Percentiles rank a stretch among this genome's conserved stretches.
Evolutionary conservation across 1,140 invertebrate genomes (phyloP).

Genomic region (Drosophila seguyi): DNA sequence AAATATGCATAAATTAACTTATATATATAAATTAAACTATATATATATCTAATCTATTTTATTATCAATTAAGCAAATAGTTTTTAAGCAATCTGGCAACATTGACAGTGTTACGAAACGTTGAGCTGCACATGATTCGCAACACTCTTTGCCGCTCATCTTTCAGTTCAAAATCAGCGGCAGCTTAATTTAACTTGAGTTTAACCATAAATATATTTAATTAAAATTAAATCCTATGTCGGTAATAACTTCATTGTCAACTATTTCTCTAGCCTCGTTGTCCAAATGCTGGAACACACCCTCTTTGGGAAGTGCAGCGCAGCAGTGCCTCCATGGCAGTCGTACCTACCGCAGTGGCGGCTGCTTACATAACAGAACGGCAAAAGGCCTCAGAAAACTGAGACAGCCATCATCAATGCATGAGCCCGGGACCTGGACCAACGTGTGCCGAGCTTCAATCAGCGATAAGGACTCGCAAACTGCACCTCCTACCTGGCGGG

Average conservation of each 20-base stretch:
- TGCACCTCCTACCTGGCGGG: constrained; percentile 77
- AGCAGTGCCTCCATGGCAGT: constrained; percentile 2
- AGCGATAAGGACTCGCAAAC: constrained; percentile 72
- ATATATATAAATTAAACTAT: no score
- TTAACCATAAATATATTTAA: background rate
- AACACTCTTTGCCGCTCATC: constrained; percentile 33
- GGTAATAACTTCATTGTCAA: constrained; percentile 37
- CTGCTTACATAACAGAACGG: constrained; percentile 69
- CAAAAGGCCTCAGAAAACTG: constrained; percentile 41
- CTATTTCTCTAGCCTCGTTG: constrained; percentile 6
- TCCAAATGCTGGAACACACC: constrained; percentile 24
- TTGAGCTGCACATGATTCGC: constrained; percentile 1
- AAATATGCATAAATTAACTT: no score
- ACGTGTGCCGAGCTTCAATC: constrained; percentile 79
- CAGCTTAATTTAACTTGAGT: background rate
- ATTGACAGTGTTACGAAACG: background rate
- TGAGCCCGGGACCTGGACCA: constrained; percentile 58
- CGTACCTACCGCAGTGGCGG: constrained; percentile 71
- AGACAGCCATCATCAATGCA: constrained; percentile 77
- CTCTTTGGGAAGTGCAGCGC: background rate
- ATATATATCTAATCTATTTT: no score
- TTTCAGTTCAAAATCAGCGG: background rate
- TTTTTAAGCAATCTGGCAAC: background rate
- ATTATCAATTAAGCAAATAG: no score
- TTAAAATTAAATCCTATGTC: background rate